phyloP scores from a whole-genome alignment of 2,888 invertebrate species.

The Drosophila merina region DNA sequence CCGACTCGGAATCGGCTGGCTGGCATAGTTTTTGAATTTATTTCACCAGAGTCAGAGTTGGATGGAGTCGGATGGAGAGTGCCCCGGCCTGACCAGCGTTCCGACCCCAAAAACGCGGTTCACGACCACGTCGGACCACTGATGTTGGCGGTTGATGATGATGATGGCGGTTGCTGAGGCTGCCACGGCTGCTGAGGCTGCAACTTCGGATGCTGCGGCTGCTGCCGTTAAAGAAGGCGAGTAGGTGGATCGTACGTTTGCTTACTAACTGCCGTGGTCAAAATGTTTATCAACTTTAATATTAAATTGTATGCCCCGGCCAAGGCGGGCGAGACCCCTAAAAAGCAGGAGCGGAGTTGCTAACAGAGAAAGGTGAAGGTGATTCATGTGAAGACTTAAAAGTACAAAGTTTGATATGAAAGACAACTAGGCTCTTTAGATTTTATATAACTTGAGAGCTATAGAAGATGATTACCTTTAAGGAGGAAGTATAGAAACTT shows the following conservation, averaged over 20 bases:
- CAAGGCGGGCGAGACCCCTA: constrained; percentile 27
- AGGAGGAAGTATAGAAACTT: no score
- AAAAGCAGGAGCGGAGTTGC: constrained; percentile 26
- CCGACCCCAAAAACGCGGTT: constrained; percentile 49
- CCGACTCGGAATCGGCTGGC: constrained; percentile 30
- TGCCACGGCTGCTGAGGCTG: constrained; percentile 59
- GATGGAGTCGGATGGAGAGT: neutral
- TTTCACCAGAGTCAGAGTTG: constrained; percentile 60
- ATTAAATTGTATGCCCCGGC: constrained; percentile 79
- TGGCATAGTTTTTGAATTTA: constrained; percentile 78
- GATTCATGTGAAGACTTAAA: no score
- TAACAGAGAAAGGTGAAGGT: no score
- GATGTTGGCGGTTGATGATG: constrained; percentile 52
- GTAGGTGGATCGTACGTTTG: constrained; percentile 84
- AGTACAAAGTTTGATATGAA: no score
- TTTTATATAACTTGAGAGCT: no score
- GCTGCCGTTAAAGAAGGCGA: constrained; percentile 81
- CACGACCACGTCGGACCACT: constrained; percentile 65
- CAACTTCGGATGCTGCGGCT: constrained; percentile 58
- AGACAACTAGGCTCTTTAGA: neutral
- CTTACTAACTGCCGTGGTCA: constrained; percentile 83
- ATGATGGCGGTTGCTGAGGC: constrained; percentile 55
- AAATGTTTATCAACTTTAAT: constrained; percentile 83
- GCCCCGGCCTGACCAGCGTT: constrained; percentile 3
- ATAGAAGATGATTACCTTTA: no score